Conservation (phyloP, 2,888 invertebrate genomes). For the Ganaspis brasiliensis region DNA sequence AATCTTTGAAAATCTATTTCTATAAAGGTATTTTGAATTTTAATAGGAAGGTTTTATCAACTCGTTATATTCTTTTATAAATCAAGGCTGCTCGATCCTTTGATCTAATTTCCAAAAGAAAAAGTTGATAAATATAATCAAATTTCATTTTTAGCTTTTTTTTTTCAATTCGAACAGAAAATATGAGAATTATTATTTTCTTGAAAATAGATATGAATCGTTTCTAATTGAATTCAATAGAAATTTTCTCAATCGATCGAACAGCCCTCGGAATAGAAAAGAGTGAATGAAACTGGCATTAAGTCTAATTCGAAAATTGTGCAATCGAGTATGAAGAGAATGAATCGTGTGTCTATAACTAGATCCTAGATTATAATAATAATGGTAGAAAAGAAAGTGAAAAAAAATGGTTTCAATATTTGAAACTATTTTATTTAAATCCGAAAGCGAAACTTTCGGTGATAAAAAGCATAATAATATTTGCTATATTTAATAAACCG, state of each 20-base stretch:
- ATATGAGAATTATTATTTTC: too few relatives aligned
- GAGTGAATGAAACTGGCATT: background rate
- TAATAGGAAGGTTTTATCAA: background rate
- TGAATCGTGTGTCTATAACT: constrained; percentile 9
- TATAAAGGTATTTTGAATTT: constrained; percentile 13
- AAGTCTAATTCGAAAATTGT: background rate
- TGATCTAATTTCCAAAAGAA: too few relatives aligned
- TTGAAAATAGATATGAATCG: background rate
- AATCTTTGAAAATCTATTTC: constrained; percentile 2
- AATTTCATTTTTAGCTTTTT: too few relatives aligned
- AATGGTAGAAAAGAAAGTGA: constrained; percentile 21
- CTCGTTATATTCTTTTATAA: too few relatives aligned
- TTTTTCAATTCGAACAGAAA: background rate
- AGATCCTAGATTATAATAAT: background rate
- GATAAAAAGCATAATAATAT: constrained; percentile 63
- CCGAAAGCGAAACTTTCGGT: constrained; percentile 62
- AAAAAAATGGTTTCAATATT: constrained; percentile 55
- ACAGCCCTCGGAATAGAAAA: background rate
- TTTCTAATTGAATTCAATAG: too few relatives aligned
- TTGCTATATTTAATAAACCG: constrained; percentile 62
- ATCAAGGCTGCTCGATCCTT: too few relatives aligned
- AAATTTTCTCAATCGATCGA: background rate
- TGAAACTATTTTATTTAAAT: constrained; percentile 70
- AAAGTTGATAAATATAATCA: too few relatives aligned
- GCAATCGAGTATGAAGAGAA: background rate